These are phyloP conservation scores for Theristicus caerulescens DNA, from an alignment of 2,113 vertebrate genomes.

Conservation along the genomic window DNA sequence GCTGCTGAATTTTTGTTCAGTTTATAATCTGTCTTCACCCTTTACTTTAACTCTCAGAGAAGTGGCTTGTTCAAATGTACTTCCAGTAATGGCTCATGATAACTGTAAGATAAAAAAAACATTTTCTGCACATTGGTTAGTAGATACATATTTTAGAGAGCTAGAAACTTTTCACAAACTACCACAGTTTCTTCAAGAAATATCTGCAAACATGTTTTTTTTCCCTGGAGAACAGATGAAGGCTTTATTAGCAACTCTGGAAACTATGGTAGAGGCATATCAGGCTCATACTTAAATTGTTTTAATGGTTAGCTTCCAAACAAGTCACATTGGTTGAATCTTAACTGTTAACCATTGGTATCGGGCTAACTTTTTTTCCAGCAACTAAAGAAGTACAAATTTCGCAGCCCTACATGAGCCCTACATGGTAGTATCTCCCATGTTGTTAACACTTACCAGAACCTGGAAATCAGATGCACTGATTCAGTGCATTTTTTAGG, in stretches of 20 bases:
- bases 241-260: conserved; percentile 80
- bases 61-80: not conserved
- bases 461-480: not conserved
- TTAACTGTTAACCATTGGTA: not conserved
- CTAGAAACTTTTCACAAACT: conserved; percentile 80
- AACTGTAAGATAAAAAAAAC: conserved; percentile 44
- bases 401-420: not conserved
- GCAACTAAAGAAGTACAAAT: not conserved
- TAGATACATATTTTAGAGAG: conserved; percentile 79
- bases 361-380: not conserved
- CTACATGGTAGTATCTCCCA: not conserved
- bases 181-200: conserved; percentile 70
- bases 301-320: not conserved
- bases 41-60: conserved; percentile 58
- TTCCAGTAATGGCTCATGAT: conserved; percentile 25
- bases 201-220: conserved; percentile 66
- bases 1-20: conserved; percentile 76
- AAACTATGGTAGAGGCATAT: conserved; percentile 72
- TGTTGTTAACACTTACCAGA: not conserved
- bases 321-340: not conserved
- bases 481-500: not conserved
- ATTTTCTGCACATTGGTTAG: conserved; percentile 76
- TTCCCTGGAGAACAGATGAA: conserved; percentile 76
- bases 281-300: conserved; percentile 29
- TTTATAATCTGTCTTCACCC: conserved; percentile 76